These are phyloP conservation scores for Tenebrio molitor DNA, from an alignment of 1,140 invertebrate genomes.

Conservation along the genomic window DNA sequence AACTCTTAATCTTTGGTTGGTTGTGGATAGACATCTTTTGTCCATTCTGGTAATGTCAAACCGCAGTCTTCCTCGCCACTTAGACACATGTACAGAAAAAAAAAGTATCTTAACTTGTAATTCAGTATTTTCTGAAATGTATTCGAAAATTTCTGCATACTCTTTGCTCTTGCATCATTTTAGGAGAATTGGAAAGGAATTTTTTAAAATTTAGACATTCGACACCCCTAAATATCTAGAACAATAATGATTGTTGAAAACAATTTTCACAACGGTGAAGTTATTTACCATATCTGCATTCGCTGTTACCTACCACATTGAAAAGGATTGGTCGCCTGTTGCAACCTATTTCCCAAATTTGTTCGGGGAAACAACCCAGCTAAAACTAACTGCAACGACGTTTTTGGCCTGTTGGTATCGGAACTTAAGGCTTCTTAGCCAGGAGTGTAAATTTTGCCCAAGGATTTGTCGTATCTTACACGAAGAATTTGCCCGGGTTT, in stretches of 20 bases:
- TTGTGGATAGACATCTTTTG: conserved; percentile 72
- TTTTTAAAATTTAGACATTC: conserved; percentile 3
- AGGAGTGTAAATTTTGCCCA: conserved; percentile 71
- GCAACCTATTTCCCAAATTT: conserved; percentile 29
- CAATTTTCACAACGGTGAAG: too few species aligned
- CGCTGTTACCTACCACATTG: not conserved
- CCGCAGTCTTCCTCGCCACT: conserved; percentile 69
- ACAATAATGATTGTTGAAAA: too few species aligned
- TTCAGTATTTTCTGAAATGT: conserved; percentile 10
- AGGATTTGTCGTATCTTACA: conserved; percentile 71
- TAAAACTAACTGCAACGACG: conserved; percentile 46
- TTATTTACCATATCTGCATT: not conserved
- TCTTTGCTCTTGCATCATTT: not conserved
- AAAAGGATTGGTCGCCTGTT: conserved; percentile 38
- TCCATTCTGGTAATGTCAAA: conserved; percentile 73
- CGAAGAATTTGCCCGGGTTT: conserved; percentile 73
- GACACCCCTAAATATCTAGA: too few species aligned
- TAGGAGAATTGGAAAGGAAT: not conserved
- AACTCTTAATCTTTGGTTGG: conserved; percentile 49
- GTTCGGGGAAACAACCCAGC: conserved; percentile 48
- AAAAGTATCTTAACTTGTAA: not conserved
- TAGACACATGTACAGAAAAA: conserved; percentile 4
- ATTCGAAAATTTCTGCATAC: conserved; percentile 1
- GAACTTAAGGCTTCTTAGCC: conserved; percentile 57
- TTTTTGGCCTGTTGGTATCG: conserved; percentile 43